These are phyloP conservation scores for Zoanthus sociatus DNA, from an alignment of 92 coral and sea anemone genomes.

Conservation along the genomic window DNA sequence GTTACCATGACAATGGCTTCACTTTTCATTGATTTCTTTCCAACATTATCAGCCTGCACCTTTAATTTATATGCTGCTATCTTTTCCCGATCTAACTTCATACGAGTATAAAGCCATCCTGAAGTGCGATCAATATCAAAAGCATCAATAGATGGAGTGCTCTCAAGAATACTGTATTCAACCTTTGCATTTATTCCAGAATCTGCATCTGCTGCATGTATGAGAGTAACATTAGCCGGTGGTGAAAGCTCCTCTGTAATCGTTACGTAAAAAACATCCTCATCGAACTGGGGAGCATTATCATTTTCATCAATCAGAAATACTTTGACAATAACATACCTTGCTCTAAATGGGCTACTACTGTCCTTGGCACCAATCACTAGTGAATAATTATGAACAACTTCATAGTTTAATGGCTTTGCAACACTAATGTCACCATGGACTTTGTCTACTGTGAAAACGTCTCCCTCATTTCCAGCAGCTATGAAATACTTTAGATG, in stretches of 20 bases:
- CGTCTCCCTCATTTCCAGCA: constrained; percentile 82
- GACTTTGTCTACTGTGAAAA: constrained; percentile 76
- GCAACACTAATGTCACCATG: constrained; percentile 70
- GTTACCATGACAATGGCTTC: constrained; percentile 74
- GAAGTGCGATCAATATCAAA: constrained; percentile 70
- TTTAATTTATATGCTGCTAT: constrained; percentile 67
- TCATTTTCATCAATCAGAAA: constrained; percentile 83
- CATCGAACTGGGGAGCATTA: constrained; percentile 77
- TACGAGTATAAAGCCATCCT: constrained; percentile 80
- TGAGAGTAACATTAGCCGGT: constrained; percentile 66
- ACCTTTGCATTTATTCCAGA: constrained; percentile 79
- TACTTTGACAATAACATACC: constrained; percentile 67
- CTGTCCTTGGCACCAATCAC: constrained; percentile 88
- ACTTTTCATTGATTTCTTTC: constrained; percentile 71
- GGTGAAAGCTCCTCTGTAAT: constrained; percentile 71
- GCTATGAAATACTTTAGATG: constrained; percentile 81
- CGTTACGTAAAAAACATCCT: constrained; percentile 66
- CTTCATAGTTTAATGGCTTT: constrained; percentile 79
- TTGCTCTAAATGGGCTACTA: constrained; percentile 75
- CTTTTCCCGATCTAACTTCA: constrained; percentile 82
- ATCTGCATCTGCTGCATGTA: constrained; percentile 83
- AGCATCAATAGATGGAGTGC: constrained; percentile 52
- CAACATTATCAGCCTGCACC: constrained; percentile 81
- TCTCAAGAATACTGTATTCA: constrained; percentile 69
- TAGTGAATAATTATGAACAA: constrained; percentile 68